Base-by-base conservation (phyloP, 2,888 invertebrate genomes). In the Lacanobia wlatinum region DNA sequence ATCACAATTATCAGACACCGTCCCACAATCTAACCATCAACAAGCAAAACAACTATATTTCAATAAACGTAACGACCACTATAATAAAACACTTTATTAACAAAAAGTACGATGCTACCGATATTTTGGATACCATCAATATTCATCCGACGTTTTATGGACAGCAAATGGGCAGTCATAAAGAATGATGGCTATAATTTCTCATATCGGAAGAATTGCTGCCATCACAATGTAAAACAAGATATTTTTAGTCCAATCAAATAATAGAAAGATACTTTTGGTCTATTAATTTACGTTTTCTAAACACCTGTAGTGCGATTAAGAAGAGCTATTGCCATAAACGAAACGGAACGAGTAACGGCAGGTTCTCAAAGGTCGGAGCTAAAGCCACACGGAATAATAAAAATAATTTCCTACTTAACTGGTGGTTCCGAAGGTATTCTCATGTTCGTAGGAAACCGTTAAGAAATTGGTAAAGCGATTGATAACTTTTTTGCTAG, bases 321-420 rank as follows among this genome's bases (percentile, higher is more conserved):
- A 78, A 72, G 43, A 67, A 62, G 63, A 69, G 21, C 69, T 73
- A 59, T 71, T 59, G 66, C 66, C 55, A 63, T 84, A 84, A 75
- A 82, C 23, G 67, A 80, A 78, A 74, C 75, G 76, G 80, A 52
- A 78, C 70, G 48, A 66, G 40, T 85, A 82, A 84, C 83, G 84
- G 78, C 73, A 76, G 64, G 65, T 73, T 66, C 40, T 67, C 43
- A 73, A 78, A 85, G 86, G 86, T 85, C 80, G 71, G n/a, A 67
- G 56, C 40, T 59, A 69, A 78, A 79, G 75, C 48, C 70, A 77
- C 69, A 85, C 63, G 16, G 46, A 85, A 83, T 80, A 78, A 70
- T 70, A 73, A 76, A 76, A 85, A 85, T 85, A 68, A 83, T 83
- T 76, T 80, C 73, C 77, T 84, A 73, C 85, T 84, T 83, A 80